These are phyloP conservation scores for Psettodes erumei DNA, from an alignment of 2,113 vertebrate genomes.

Conservation along the genomic window DNA sequence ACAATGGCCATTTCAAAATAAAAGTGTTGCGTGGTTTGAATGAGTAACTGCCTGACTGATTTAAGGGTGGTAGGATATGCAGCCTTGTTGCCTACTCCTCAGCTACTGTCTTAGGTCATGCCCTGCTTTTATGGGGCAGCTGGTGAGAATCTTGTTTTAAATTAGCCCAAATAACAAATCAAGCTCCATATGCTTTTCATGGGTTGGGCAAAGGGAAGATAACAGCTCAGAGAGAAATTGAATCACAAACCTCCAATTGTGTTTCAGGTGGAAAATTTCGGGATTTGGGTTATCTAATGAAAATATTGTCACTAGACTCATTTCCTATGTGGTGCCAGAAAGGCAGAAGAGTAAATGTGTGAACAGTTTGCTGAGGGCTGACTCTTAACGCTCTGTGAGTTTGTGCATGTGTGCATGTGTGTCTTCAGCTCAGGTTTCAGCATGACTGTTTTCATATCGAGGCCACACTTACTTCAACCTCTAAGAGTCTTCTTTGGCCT, in stretches of 20 bases:
- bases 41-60: slow-evolving; percentile 33
- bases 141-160: slow-evolving; percentile 56
- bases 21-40: slow-evolving; percentile 13
- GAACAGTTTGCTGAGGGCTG: slow-evolving; percentile 84
- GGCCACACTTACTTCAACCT: slow-evolving; percentile 74
- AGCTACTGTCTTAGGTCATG: slow-evolving; percentile 56
- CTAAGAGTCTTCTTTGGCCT: slow-evolving; percentile 64
- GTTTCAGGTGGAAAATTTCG: slow-evolving; percentile 81
- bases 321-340: slow-evolving; percentile 87
- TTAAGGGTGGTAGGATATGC: slow-evolving; percentile 25
- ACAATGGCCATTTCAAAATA: slow-evolving; percentile 38
- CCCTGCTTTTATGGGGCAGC: slow-evolving; percentile 50
- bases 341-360: slow-evolving; percentile 84
- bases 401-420: slow-evolving; percentile 63
- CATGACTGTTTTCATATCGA: slow-evolving; percentile 81
- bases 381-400: slow-evolving; percentile 68
- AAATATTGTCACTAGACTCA: slow-evolving; percentile 91
- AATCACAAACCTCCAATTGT: slow-evolving; percentile 84
- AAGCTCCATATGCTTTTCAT: slow-evolving; percentile 76
- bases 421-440: slow-evolving; percentile 82
- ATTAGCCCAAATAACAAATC: slow-evolving; percentile 78
- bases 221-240: slow-evolving; percentile 69
- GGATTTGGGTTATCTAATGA: slow-evolving; percentile 87
- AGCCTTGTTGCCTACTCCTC: slow-evolving; percentile 20
- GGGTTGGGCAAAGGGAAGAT: slow-evolving; percentile 42